Base-by-base conservation (phyloP, 2,888 invertebrate genomes). In the Strigamia maritima region DNA sequence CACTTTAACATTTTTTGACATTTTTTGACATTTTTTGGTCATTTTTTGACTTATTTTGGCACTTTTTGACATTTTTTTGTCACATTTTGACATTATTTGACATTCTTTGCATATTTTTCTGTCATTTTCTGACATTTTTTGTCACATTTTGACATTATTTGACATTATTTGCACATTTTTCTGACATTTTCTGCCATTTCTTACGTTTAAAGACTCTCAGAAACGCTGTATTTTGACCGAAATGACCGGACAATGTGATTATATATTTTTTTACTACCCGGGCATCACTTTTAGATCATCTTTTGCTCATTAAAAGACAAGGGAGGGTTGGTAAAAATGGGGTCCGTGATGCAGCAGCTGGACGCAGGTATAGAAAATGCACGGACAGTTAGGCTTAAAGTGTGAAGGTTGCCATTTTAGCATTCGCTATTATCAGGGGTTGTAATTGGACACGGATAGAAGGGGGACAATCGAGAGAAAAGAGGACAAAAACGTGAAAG, bases 311-410 rank as follows among this genome's bases (percentile, higher is more conserved):
- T 22, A 65, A 65, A 24, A 22, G 22, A 10, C 22, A 65, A 24
- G 4, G 19, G 22, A 24, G 49, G 49, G 49, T 35, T 19, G 49
- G 49, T 49, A 19, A 49, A 49, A 19, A 19, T 24, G 22, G 12
- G 60, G 60, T 65, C 60, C 60, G 24, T 7, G 60, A 1, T 7
- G 19, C 60, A 65, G 60, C 60, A 65, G 60, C 60, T 65, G 60
- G 60, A 65, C 60, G 60, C 60, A 65, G 60, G 60, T 65, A 65
- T 65, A 65, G 60, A 65, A 65, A 65, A 7, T 0, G 22, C 60
- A 65, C 60, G 24, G 24, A n/a, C 60, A 65, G 60, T 65, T 65
- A 65, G 60, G 60, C 22, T 7, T 24, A 65, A 65, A 65, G 60
- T 65, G 60, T 65, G 60, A 65, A 65, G n/a, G 60, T 65, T 65